A percentile compares a stretch with the other conserved stretches of the same genome.
phyloP scores from a whole-genome alignment of 2,888 invertebrate species.

The Tanytarsus gracilentus region DNA sequence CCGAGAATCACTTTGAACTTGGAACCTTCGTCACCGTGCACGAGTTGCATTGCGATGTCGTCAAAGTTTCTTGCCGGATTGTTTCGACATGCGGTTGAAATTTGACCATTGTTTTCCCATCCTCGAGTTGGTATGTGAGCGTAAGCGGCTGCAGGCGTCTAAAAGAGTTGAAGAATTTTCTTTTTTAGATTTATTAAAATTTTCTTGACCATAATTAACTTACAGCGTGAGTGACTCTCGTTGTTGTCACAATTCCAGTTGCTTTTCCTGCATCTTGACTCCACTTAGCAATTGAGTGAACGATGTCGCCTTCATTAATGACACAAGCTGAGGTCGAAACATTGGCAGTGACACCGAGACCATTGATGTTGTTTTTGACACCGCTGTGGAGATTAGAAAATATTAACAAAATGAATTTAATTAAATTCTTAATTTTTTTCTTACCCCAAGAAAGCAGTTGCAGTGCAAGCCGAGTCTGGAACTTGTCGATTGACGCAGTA shows the following conservation, averaged over 20 bases:
- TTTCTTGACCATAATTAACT: background rate
- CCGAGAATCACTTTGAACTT: slow-evolving; percentile 68
- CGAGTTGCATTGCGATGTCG: slow-evolving; percentile 66
- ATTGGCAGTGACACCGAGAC: slow-evolving; percentile 62
- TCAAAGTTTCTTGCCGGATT: slow-evolving; percentile 40
- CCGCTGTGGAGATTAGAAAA: too few relatives aligned
- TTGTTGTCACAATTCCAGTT: slow-evolving; percentile 64
- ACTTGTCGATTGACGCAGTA: slow-evolving; percentile 70
- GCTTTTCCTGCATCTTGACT: slow-evolving; percentile 56
- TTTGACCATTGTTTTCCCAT: slow-evolving; percentile 61
- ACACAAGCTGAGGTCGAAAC: slow-evolving; percentile 56
- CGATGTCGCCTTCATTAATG: slow-evolving; percentile 46
- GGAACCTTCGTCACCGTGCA: slow-evolving; percentile 55
- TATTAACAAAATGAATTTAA: too few relatives aligned
- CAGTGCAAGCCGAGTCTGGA: slow-evolving; percentile 75
- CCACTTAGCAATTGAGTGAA: slow-evolving; percentile 63
- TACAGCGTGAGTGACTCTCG: slow-evolving; percentile 64
- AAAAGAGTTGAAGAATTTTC: background rate
- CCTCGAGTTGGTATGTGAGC: slow-evolving; percentile 56
- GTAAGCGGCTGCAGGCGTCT: slow-evolving; percentile 52
- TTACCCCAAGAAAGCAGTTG: slow-evolving; percentile 69
- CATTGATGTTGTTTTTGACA: slow-evolving; percentile 66
- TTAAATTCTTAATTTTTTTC: too few relatives aligned
- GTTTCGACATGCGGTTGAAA: slow-evolving; percentile 41
- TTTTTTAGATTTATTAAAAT: background rate